These are phyloP conservation scores for Geococcyx californianus DNA, from an alignment of 2,113 vertebrate species.

Conservation along the genomic window DNA sequence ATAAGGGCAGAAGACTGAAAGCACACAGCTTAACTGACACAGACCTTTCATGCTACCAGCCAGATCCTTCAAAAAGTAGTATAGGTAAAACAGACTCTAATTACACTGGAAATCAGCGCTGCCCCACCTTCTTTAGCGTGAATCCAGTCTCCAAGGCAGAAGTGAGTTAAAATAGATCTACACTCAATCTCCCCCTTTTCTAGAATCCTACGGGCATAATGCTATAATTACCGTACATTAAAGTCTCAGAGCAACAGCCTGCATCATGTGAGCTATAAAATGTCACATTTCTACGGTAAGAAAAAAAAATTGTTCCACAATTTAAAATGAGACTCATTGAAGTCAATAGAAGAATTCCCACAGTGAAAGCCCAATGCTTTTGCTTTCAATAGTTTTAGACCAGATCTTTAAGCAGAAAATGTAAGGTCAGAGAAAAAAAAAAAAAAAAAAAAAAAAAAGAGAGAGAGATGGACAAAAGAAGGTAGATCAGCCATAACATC, in stretches of 20 bases:
- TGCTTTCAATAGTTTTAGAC: background rate
- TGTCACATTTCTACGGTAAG: background rate
- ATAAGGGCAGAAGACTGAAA: background rate
- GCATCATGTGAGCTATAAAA: background rate
- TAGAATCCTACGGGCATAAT: background rate
- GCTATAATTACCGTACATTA: background rate
- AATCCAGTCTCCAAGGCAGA: background rate
- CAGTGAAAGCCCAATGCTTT: background rate
- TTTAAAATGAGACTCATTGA: background rate
- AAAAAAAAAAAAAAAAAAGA: too few relatives aligned
- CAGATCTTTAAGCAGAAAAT: background rate
- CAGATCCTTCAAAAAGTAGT: background rate
- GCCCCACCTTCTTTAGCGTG: background rate
- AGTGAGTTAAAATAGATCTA: background rate
- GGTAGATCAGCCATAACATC: background rate
- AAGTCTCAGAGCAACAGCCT: background rate
- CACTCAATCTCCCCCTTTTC: background rate
- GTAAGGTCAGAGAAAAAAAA: background rate
- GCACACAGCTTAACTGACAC: fast-evolving
- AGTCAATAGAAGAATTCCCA: background rate
- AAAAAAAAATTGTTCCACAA: background rate
- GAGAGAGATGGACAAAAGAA: background rate
- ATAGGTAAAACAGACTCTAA: background rate
- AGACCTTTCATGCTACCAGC: background rate
- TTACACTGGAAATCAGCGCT: background rate